Evolutionary conservation across 2,113 vertebrate genomes (phyloP).

Genomic region (Pimephales promelas): DNA sequence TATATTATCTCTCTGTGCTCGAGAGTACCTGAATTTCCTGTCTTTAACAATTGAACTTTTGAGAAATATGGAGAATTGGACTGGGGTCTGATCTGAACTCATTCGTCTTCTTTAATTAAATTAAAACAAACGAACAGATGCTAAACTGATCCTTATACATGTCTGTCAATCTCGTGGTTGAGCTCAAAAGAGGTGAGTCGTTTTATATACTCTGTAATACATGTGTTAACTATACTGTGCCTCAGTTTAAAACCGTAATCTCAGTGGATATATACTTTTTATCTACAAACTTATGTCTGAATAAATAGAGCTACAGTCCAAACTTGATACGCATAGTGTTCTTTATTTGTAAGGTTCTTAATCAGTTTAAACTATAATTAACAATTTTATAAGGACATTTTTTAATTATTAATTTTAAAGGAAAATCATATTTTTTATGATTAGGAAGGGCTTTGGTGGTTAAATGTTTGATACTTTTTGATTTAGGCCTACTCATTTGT

Average conservation of each 20-base stretch:
- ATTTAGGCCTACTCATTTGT: neutral
- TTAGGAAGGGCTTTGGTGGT: neutral
- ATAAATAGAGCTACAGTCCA: neutral
- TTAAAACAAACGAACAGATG: neutral
- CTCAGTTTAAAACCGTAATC: neutral
- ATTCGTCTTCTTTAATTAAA: neutral
- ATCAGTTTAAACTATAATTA: neutral
- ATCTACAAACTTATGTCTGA: neutral
- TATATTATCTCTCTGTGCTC: neutral
- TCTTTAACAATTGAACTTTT: neutral
- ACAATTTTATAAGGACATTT: no score
- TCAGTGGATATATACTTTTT: neutral
- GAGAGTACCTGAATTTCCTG: neutral
- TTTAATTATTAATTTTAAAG: no score
- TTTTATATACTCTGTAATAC: neutral
- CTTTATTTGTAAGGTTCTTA: neutral
- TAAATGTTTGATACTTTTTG: neutral
- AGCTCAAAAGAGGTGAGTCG: constrained; percentile 26
- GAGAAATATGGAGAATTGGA: neutral
- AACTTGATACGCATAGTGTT: neutral
- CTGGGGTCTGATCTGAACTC: neutral
- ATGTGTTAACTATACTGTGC: neutral
- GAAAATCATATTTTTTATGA: neutral
- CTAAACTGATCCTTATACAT: neutral
- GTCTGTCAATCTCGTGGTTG: neutral